Conservation (phyloP, 2,797 vertebrate genomes). For the Parauchenoglanis ngamensis region DNA sequence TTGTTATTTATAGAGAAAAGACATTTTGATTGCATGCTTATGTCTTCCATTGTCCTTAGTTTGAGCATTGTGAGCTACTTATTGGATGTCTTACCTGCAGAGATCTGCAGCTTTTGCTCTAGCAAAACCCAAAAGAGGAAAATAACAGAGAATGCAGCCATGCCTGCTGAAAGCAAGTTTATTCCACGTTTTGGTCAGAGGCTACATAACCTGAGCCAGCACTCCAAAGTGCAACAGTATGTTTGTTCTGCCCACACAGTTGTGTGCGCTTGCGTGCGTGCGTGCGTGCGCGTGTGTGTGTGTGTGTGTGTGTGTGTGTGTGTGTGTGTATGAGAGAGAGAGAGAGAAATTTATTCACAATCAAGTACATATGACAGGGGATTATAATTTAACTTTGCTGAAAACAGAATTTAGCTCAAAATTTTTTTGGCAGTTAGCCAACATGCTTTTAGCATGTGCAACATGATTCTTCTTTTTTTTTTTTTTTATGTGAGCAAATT, state of each 20-base stretch:
- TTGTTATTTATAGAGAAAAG: neutral
- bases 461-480: too few relatives aligned
- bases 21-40: neutral
- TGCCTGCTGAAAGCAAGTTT: conserved; percentile 48
- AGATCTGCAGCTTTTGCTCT: conserved; percentile 48
- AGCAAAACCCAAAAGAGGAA: conserved; percentile 57
- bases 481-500: neutral
- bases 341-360: neutral
- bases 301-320: neutral
- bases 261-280: neutral
- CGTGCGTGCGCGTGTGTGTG: neutral
- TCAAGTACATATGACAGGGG: neutral
- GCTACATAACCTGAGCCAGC: conserved; percentile 23
- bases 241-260: conserved; percentile 59
- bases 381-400: neutral
- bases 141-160: conserved; percentile 59
- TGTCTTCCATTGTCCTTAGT: neutral
- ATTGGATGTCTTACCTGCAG: conserved; percentile 65
- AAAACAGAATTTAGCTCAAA: neutral
- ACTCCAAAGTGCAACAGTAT: conserved; percentile 75
- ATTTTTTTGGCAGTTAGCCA: neutral
- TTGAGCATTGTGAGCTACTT: neutral
- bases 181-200: conserved; percentile 27
- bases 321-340: neutral
- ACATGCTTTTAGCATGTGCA: neutral